Percentiles rank a stretch among this genome's conserved stretches.
Conservation (phyloP, 1,140 invertebrate genomes). For the Danaus plexippus region DNA sequence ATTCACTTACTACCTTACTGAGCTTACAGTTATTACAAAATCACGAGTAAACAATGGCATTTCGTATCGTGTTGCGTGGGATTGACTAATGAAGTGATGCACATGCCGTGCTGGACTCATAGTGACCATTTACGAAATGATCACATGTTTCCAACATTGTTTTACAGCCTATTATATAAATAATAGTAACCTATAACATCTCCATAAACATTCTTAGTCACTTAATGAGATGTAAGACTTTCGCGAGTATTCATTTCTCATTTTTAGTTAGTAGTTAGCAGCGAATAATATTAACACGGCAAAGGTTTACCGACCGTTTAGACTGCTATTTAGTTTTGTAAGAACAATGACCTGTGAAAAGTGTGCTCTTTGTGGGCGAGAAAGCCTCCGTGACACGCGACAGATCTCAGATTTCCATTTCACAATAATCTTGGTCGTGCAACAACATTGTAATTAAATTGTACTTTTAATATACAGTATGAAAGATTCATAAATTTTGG, state of each 20-base stretch:
- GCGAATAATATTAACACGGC: no score
- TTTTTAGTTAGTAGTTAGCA: no score
- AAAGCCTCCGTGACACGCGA: constrained; percentile 15
- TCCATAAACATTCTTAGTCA: no score
- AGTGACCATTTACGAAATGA: constrained; percentile 15
- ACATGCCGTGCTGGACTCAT: constrained; percentile 11
- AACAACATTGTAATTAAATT: no score
- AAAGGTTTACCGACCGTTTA: no score
- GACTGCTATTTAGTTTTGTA: constrained; percentile 18
- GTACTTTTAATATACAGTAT: no score
- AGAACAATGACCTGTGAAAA: constrained; percentile 41
- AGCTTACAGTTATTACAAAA: constrained; percentile 32
- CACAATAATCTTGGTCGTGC: constrained; percentile 3
- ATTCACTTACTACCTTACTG: constrained; percentile 12
- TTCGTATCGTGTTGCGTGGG: constrained; percentile 39
- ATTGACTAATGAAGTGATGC: constrained; percentile 38
- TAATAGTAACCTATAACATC: no score
- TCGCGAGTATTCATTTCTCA: no score
- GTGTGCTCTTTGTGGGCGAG: constrained; percentile 17
- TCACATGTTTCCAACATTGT: constrained; percentile 6
- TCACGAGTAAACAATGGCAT: constrained; percentile 35
- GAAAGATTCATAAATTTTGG: no score
- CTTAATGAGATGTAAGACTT: no score
- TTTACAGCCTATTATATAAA: no score
- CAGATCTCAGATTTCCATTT: constrained; percentile 12